These are phyloP conservation scores for Chrysomela aeneicollis DNA, from an alignment of 2,888 invertebrate species.

Conservation along the genomic window DNA sequence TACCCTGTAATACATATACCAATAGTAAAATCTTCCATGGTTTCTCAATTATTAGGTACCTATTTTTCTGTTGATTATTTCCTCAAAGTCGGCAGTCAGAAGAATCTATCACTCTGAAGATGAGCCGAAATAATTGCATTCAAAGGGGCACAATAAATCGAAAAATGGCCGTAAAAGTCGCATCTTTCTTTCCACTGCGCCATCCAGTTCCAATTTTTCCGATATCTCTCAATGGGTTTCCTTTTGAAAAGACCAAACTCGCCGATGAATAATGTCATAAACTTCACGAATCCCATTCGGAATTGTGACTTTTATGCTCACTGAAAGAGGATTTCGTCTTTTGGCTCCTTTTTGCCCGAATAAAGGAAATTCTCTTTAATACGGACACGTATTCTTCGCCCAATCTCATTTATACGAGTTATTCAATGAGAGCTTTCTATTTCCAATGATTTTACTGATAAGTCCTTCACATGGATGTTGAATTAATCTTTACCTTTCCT, in stretches of 20 bases:
- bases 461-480: too few relatives aligned
- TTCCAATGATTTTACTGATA: neutral
- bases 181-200: slow-evolving; percentile 48
- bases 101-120: slow-evolving; percentile 32
- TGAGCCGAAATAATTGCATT: slow-evolving; percentile 41
- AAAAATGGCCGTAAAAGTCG: slow-evolving; percentile 48
- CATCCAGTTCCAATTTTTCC: slow-evolving; percentile 57
- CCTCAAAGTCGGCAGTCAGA: slow-evolving; percentile 19
- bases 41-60: too few relatives aligned
- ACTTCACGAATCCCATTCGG: slow-evolving; percentile 63
- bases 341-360: slow-evolving; percentile 58
- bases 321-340: slow-evolving; percentile 62
- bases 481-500: too few relatives aligned
- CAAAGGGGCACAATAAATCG: slow-evolving; percentile 49
- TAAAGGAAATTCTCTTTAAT: slow-evolving; percentile 30
- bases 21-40: too few relatives aligned
- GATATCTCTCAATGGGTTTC: slow-evolving; percentile 57
- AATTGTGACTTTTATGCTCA: slow-evolving; percentile 64
- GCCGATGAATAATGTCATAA: slow-evolving; percentile 62
- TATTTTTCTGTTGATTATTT: slow-evolving; percentile 21
- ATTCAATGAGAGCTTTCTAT: neutral
- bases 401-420: slow-evolving; percentile 10
- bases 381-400: slow-evolving; percentile 30
- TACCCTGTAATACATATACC: too few relatives aligned
- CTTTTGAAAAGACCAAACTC: slow-evolving; percentile 57